Evolutionary conservation across 2,888 invertebrate species (phyloP), one percentile per base, ranked within the genome.

Genomic region (Drosophila gaucha): DNA sequence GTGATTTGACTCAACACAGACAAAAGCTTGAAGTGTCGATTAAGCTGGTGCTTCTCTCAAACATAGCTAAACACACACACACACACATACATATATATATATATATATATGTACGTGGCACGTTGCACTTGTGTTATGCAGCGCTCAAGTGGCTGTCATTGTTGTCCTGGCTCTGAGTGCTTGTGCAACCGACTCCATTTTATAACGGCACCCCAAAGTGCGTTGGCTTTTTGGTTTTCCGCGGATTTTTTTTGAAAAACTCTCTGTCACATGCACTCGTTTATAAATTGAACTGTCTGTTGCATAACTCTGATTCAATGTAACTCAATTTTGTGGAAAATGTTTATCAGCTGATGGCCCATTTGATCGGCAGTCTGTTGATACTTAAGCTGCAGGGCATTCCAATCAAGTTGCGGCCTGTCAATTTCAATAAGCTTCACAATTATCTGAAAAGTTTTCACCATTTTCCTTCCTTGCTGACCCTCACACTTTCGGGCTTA

Each of bases 351-450:
- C 6, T 0, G 16, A 16, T 14, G 28, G 31, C 8, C n/a, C 14
- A 51, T 22, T 30, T 46, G 30, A 38, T 47, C 26, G 46, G 50
- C 28, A 38, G 38, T 26, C 18, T 14, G 12, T 26, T 1, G 20
- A 28, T 14, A 41, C 41, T 30, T n/a, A 16, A 33, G 12, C 30
- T 6, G 41, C 8, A 12, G 39, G 38, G 12, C 16, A 9, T 5
- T 20, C 8, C 28, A 75, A 82, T 82, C 83, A 68, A 55, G 52
- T 58, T 50, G 33, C n/a, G 31, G 51, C 58, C 71, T 86, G 77
- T 79, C 86, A 82, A 72, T 82, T 74, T 66, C 67, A 74, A 69
- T 82, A 66, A 76, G 68, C 58, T 52, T 10, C 20, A 30, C 64
- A 57, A 62, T 66, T 49, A 58, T 55, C 56, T 55, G 44, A 51